Percentiles rank a stretch among this genome's conserved stretches.
phyloP scores from a whole-genome alignment of 2,888 invertebrate genomes.

The Neoascia interrupta region DNA sequence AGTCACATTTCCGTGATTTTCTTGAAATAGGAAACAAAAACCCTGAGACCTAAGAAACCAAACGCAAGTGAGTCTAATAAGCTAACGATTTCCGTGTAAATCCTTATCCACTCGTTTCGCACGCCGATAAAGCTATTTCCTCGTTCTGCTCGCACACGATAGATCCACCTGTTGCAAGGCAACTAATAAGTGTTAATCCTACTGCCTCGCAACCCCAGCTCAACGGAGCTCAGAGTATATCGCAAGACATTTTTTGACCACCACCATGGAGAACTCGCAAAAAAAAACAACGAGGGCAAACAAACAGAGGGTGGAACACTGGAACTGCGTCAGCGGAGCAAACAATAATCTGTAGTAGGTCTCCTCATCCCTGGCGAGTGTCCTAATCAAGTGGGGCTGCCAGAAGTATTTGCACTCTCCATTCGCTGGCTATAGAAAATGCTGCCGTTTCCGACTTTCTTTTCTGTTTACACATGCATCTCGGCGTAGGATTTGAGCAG shows the following conservation, averaged over 20 bases:
- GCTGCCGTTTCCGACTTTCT: slow-evolving; percentile 35
- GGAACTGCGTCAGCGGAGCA: slow-evolving; percentile 46
- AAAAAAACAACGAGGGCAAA: not conserved
- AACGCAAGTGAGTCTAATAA: slow-evolving; percentile 51
- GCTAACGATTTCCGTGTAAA: slow-evolving; percentile 46
- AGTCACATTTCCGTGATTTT: slow-evolving; percentile 35
- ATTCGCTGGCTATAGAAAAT: slow-evolving; percentile 36
- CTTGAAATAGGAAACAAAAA: slow-evolving; percentile 3
- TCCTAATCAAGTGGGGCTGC: slow-evolving; percentile 58
- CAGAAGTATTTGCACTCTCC: slow-evolving; percentile 65
- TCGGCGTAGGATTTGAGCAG: slow-evolving; percentile 8
- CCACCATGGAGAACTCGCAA: slow-evolving; percentile 1
- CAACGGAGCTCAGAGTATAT: not conserved
- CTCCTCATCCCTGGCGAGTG: slow-evolving; percentile 43
- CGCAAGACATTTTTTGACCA: slow-evolving; percentile 26
- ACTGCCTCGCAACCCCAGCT: slow-evolving; percentile 5
- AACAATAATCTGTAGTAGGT: slow-evolving; percentile 48
- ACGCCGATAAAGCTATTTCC: slow-evolving; percentile 32
- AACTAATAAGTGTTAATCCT: slow-evolving; percentile 41
- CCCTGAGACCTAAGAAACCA: slow-evolving; percentile 10
- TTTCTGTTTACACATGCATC: slow-evolving; percentile 61
- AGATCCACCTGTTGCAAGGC: slow-evolving; percentile 53
- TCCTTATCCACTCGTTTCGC: slow-evolving; percentile 45
- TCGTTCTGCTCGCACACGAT: slow-evolving; percentile 36
- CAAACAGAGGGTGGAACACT: slow-evolving; percentile 58